phyloP scores from a whole-genome alignment of 2,797 vertebrate species.

The Bovichtus diacanthus region DNA sequence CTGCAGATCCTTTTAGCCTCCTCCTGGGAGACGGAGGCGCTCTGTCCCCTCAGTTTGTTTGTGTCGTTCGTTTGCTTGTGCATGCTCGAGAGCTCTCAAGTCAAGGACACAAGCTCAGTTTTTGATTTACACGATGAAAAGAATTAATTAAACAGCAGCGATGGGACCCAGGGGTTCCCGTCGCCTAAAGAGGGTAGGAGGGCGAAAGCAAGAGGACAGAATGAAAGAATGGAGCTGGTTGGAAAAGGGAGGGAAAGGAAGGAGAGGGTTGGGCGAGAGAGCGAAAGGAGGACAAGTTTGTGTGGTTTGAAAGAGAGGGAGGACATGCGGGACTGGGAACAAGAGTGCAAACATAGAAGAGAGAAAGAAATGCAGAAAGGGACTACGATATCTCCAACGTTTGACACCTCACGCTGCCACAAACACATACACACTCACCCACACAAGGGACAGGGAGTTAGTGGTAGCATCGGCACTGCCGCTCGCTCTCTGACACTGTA shows the following conservation, averaged over 20 bases:
- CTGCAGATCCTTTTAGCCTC: constrained; percentile 59
- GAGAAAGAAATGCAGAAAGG: constrained; percentile 1
- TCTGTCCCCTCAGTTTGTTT: constrained; percentile 65
- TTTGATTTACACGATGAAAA: constrained; percentile 76
- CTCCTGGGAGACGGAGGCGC: constrained; percentile 59
- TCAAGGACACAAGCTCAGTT: constrained; percentile 75
- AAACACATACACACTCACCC: constrained; percentile 42
- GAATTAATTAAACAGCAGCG: constrained; percentile 73
- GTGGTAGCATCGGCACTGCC: constrained; percentile 50
- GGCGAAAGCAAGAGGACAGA: constrained; percentile 46
- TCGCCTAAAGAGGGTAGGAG: constrained; percentile 54
- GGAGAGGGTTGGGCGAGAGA: constrained; percentile 2
- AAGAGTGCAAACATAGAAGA: constrained; percentile 36
- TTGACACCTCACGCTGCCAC: constrained; percentile 58
- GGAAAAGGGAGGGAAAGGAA: constrained; percentile 17
- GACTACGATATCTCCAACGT: constrained; percentile 44
- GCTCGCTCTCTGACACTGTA: constrained; percentile 60
- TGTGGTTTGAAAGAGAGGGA: constrained; percentile 15
- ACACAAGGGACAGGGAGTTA: constrained; percentile 60
- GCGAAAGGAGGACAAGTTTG: constrained; percentile 38
- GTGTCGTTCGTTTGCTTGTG: constrained; percentile 52
- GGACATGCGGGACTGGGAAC: constrained; percentile 41
- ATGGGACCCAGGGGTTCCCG: constrained; percentile 60
- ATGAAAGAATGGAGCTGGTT: constrained; percentile 44
- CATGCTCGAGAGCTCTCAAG: constrained; percentile 64